Percentiles rank a stretch among this genome's conserved stretches.
Conservation (phyloP, 2,113 vertebrate genomes). For the Gymnobelideus leadbeateri region DNA sequence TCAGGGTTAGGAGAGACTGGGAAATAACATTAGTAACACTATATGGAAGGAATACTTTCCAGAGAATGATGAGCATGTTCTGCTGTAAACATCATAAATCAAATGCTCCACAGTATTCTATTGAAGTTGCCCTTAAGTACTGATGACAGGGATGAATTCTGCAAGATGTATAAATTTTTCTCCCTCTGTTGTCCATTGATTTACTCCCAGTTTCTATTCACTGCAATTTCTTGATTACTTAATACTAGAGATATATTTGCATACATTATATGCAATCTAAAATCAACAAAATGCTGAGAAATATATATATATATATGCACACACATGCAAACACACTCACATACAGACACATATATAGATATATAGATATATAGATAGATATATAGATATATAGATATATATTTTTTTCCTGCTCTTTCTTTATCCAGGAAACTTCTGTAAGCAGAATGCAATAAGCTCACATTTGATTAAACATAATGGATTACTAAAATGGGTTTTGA, state of each 20-base stretch:
- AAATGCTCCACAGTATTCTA: background rate
- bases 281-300: background rate
- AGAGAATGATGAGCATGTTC: background rate
- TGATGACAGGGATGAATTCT: slow-evolving; percentile 25
- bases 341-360: too few relatives aligned
- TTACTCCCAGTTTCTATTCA: background rate
- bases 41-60: slow-evolving; percentile 38
- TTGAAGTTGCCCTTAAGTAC: slow-evolving; percentile 25
- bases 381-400: too few relatives aligned
- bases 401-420: background rate
- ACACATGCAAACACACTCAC: too few relatives aligned
- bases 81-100: slow-evolving; percentile 32
- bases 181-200: background rate
- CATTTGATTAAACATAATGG: slow-evolving; percentile 14
- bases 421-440: background rate
- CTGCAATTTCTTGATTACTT: background rate
- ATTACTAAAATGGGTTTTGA: background rate
- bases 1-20: background rate
- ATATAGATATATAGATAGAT: too few relatives aligned
- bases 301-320: too few relatives aligned
- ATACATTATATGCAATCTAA: background rate
- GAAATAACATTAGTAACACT: slow-evolving; percentile 25
- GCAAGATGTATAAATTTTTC: slow-evolving; percentile 15
- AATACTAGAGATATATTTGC: background rate
- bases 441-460: background rate